Conservation (phyloP, 2,113 vertebrate genomes). For the Tragelaphus scriptus region DNA sequence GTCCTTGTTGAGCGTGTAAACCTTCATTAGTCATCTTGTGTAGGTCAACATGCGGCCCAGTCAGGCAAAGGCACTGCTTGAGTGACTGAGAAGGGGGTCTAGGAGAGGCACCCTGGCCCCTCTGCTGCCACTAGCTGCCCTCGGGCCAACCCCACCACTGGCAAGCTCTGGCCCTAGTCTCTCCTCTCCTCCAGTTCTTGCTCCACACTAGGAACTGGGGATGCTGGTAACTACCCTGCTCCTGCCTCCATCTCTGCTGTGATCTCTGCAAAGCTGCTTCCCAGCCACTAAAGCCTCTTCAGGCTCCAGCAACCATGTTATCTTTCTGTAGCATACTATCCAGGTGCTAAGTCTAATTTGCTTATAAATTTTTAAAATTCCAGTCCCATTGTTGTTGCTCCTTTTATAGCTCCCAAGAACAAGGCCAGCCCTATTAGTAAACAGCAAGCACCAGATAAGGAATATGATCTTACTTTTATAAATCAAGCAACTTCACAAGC, state of each 20-base stretch:
- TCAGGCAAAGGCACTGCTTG: background rate
- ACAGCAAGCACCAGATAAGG: background rate
- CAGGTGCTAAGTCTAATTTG: background rate
- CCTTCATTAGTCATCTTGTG: background rate
- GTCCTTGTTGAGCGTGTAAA: background rate
- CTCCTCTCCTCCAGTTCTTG: background rate
- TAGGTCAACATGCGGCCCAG: background rate
- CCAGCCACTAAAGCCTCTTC: background rate
- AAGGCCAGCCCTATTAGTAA: background rate
- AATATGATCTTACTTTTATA: background rate
- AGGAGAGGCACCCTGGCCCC: background rate
- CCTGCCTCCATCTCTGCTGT: background rate
- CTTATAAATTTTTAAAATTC: background rate
- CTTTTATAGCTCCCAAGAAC: background rate
- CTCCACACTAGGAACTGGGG: background rate
- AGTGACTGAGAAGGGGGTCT: background rate
- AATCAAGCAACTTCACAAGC: background rate
- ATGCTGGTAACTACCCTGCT: background rate
- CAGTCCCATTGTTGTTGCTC: background rate
- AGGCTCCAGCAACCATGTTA: background rate
- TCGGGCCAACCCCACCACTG: fast-evolving
- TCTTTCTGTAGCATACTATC: background rate
- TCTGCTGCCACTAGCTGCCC: background rate
- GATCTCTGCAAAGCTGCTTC: background rate
- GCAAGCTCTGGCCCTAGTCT: background rate